A percentile compares a stretch with the other conserved stretches of the same genome.
Conservation (phyloP, 2,888 invertebrate species). For the Trissolcus japonicus region DNA sequence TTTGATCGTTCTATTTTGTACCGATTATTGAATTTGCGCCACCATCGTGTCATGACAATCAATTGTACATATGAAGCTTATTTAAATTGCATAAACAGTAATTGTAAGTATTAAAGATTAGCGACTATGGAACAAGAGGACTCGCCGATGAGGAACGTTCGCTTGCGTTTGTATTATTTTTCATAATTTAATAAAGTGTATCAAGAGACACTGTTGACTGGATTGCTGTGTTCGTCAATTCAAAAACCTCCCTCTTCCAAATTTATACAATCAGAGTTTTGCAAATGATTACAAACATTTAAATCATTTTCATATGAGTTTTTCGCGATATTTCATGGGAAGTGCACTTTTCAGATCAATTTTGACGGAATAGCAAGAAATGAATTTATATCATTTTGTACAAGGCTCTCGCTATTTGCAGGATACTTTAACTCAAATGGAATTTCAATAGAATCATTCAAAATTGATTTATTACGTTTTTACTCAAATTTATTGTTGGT, state of each 20-base stretch:
- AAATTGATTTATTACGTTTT: too few relatives aligned
- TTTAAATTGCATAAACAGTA: constrained; percentile 56
- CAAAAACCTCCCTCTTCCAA: neutral
- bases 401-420: too few relatives aligned
- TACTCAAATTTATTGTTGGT: too few relatives aligned
- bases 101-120: constrained; percentile 57
- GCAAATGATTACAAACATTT: too few relatives aligned
- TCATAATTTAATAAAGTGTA: constrained; percentile 71
- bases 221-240: neutral
- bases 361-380: too few relatives aligned
- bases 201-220: constrained; percentile 64
- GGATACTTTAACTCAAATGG: too few relatives aligned
- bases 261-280: neutral
- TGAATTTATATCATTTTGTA: too few relatives aligned
- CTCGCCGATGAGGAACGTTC: constrained; percentile 59
- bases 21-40: constrained; percentile 47
- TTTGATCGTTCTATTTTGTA: constrained; percentile 48
- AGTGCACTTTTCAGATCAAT: too few relatives aligned
- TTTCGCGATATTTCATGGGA: too few relatives aligned
- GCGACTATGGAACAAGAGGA: constrained; percentile 58
- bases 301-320: too few relatives aligned
- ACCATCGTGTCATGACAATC: constrained; percentile 59
- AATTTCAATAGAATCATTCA: too few relatives aligned
- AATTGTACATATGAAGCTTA: constrained; percentile 62
- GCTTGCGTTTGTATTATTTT: constrained; percentile 66